These are phyloP conservation scores for Scaptodrosophila latifasciaeformis DNA, from an alignment of 2,888 invertebrate genomes.

Conservation along the genomic window DNA sequence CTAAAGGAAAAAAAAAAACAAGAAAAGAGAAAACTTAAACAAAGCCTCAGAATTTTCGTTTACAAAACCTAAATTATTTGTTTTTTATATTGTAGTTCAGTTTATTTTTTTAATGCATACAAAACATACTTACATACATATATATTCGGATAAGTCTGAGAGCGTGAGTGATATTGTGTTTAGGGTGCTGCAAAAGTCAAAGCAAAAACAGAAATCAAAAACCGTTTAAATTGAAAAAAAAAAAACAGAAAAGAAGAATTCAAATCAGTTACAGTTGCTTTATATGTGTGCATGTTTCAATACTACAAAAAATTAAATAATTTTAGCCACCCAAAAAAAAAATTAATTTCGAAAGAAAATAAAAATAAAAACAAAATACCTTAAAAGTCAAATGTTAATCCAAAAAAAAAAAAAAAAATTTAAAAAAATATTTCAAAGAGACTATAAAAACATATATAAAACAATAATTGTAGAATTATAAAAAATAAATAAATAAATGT, in stretches of 20 bases:
- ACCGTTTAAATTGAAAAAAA: slow-evolving; percentile 2
- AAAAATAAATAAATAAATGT: no score
- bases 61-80: no score
- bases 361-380: no score
- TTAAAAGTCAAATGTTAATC: no score
- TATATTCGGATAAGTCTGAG: slow-evolving; percentile 75
- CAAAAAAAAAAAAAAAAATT: no score
- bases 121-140: slow-evolving; percentile 5
- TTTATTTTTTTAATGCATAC: slow-evolving; percentile 3
- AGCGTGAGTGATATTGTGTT: slow-evolving; percentile 75
- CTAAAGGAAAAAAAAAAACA: slow-evolving; percentile 15
- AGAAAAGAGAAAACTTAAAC: neutral
- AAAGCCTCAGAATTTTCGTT: neutral
- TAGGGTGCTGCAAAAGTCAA: slow-evolving; percentile 70
- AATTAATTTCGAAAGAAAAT: neutral
- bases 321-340: no score
- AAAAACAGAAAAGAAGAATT: no score
- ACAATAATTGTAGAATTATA: no score
- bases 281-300: slow-evolving; percentile 6
- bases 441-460: neutral
- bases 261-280: slow-evolving; percentile 9
- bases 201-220: slow-evolving; percentile 16
- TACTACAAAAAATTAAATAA: neutral
- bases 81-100: no score
- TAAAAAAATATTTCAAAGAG: no score